Percentiles rank a stretch among this genome's conserved stretches.
phyloP scores from a whole-genome alignment of 2,888 invertebrate species.

The Ormyrus rosae region DNA sequence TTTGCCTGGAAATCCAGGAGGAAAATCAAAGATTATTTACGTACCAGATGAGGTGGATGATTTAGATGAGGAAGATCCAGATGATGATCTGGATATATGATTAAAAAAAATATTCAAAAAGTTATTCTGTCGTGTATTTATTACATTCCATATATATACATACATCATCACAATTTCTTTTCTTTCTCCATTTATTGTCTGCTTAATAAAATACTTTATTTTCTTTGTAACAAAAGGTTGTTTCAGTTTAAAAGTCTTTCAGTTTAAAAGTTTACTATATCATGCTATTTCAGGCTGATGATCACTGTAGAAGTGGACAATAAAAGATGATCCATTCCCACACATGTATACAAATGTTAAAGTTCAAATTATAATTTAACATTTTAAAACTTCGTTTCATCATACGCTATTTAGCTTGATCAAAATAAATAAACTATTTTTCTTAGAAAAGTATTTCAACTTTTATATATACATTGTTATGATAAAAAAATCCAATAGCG shows the following conservation, averaged over 20 bases:
- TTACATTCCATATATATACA: slow-evolving; percentile 53
- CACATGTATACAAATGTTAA: slow-evolving; percentile 26
- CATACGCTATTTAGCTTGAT: too few species aligned
- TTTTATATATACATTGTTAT: slow-evolving; percentile 28
- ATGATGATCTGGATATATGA: slow-evolving; percentile 82
- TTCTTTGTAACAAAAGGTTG: slow-evolving; percentile 21
- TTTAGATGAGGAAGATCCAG: slow-evolving; percentile 91
- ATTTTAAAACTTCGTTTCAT: slow-evolving; percentile 7
- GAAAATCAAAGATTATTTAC: slow-evolving; percentile 81
- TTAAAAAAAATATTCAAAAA: slow-evolving; percentile 29
- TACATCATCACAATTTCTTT: not conserved
- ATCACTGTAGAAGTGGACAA: not conserved
- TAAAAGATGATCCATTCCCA: not conserved
- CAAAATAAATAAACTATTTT: slow-evolving; percentile 45
- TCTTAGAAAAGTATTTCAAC: slow-evolving; percentile 46
- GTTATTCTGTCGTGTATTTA: slow-evolving; percentile 66
- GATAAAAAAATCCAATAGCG: slow-evolving; percentile 22
- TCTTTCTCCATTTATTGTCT: slow-evolving; percentile 36
- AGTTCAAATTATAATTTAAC: slow-evolving; percentile 29
- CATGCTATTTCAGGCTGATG: too few species aligned
- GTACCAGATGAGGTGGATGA: slow-evolving; percentile 88
- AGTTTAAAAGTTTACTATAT: too few species aligned
- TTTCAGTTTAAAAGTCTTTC: not conserved
- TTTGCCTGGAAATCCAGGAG: slow-evolving; percentile 58
- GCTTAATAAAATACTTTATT: slow-evolving; percentile 44